Percentiles rank a stretch among this genome's conserved stretches.
These are phyloP conservation scores for Patella caerulea DNA, from an alignment of 2,888 invertebrate species.

Conservation along the genomic window DNA sequence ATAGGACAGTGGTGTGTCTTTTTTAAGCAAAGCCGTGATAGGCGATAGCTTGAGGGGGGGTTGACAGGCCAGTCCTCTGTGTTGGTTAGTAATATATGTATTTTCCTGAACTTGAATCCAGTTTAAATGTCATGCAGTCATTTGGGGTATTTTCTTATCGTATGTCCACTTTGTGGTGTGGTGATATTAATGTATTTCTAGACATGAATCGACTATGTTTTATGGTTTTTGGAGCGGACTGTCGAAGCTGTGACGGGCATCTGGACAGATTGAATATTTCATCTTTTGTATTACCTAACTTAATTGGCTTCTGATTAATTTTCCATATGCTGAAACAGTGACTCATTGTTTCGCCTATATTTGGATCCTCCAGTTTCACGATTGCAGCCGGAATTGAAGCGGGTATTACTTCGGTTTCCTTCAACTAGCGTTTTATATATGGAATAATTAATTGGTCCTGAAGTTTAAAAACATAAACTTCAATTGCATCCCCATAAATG, in stretches of 20 bases:
- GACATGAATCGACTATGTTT: neutral
- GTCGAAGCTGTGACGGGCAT: neutral
- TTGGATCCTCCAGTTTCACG: too few species aligned
- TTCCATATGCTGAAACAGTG: too few species aligned
- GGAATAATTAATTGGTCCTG: too few species aligned
- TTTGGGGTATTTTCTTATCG: constrained; percentile 5
- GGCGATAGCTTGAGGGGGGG: constrained; percentile 1
- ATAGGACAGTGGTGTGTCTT: neutral
- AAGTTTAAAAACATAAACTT: too few species aligned
- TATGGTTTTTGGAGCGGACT: constrained; percentile 2
- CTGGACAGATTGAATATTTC: neutral
- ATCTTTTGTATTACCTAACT: too few species aligned
- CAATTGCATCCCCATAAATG: too few species aligned
- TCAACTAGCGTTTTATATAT: too few species aligned
- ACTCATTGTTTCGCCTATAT: too few species aligned
- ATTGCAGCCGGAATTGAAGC: too few species aligned
- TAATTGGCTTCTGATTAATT: too few species aligned
- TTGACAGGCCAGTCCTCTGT: constrained; percentile 7
- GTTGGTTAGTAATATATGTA: neutral
- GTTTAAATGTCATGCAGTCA: neutral
- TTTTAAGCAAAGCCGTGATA: neutral
- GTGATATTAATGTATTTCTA: constrained; percentile 2
- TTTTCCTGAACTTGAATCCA: neutral
- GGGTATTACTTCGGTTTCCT: too few species aligned
- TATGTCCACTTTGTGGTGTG: constrained; percentile 10